A percentile compares a stretch with the other conserved stretches of the same genome.
Conservation (phyloP, 2,888 invertebrate species). For the Stegana nigrithorax region DNA sequence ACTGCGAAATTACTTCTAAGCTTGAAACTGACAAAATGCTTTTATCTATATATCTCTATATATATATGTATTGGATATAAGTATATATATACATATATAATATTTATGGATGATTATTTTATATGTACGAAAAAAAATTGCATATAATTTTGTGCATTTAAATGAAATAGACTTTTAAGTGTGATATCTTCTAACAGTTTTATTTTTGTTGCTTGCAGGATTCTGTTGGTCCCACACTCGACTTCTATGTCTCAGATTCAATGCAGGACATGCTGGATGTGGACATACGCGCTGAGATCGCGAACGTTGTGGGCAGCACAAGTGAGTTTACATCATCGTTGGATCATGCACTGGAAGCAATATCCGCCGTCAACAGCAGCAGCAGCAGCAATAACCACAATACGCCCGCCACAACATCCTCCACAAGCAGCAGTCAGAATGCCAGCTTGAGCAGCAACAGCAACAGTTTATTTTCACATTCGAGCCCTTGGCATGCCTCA, state of each 20-base stretch:
- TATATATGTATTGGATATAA: not conserved
- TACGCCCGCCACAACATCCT: not conserved
- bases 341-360: constrained; percentile 63
- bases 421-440: constrained; percentile 24
- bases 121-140: too few species aligned
- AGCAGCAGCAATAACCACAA: constrained; percentile 39
- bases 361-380: constrained; percentile 58
- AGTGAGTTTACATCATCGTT: constrained; percentile 74
- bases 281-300: constrained; percentile 88
- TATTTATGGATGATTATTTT: too few species aligned
- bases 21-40: too few species aligned
- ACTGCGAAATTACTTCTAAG: too few species aligned
- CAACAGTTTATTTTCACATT: constrained; percentile 43
- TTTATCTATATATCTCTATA: too few species aligned
- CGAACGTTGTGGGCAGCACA: constrained; percentile 80
- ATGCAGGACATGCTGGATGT: constrained; percentile 92
- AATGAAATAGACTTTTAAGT: too few species aligned
- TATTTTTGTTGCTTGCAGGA: constrained; percentile 67
- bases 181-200: too few species aligned
- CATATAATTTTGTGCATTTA: too few species aligned
- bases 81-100: not conserved
- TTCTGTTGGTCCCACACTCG: constrained; percentile 73
- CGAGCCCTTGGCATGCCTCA: constrained; percentile 47
- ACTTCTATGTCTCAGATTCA: constrained; percentile 77
- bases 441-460: constrained; percentile 33